Percentiles rank a stretch among this genome's conserved stretches.
phyloP scores from a whole-genome alignment of 2,113 vertebrate species.

The Ursus arctos region DNA sequence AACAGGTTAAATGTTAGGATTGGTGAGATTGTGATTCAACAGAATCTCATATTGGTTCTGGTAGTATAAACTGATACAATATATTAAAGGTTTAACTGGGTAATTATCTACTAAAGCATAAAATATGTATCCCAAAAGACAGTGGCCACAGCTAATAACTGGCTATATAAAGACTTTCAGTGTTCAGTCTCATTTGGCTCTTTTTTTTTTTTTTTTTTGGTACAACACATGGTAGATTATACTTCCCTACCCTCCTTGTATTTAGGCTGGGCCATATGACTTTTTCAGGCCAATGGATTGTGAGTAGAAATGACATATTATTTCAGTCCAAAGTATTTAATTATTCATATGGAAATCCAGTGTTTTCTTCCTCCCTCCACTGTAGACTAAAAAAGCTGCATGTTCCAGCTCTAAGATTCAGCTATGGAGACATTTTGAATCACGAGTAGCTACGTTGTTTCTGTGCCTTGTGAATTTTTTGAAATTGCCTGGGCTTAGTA shows the following conservation, averaged over 20 bases:
- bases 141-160: not conserved
- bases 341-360: not conserved
- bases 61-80: not conserved
- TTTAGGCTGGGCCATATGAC: not conserved
- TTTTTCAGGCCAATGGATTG: not conserved
- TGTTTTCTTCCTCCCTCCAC: not conserved
- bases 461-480: not conserved
- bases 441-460: fast-evolving
- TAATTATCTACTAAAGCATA: not conserved
- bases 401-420: not conserved
- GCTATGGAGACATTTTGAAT: not conserved
- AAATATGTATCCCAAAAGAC: not conserved
- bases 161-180: not conserved
- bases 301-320: not conserved
- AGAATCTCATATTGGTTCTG: not conserved
- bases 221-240: not conserved
- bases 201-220: not conserved
- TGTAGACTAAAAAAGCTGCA: not conserved
- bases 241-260: not conserved
- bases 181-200: not conserved
- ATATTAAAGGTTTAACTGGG: not conserved
- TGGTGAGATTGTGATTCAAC: not conserved
- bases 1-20: not conserved
- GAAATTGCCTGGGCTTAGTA: not conserved
- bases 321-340: not conserved